Evolutionary conservation across 2,113 vertebrate species (phyloP).

Genomic region (Nothoprocta perdicaria): DNA sequence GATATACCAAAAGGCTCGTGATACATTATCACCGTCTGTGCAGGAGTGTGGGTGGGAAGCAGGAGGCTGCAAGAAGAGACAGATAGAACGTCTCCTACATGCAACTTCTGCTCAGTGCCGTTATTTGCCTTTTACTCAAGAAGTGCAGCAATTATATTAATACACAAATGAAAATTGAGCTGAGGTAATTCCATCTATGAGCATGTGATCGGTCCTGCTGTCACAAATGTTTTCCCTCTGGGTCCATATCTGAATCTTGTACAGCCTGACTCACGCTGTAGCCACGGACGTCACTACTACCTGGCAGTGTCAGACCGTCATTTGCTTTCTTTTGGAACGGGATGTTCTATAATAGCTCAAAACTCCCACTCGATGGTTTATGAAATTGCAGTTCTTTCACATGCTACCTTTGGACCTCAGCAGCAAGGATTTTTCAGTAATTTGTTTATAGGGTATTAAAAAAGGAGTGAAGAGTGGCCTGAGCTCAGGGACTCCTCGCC

Average conservation of each 20-base stretch:
- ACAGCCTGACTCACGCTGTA: conserved; percentile 55
- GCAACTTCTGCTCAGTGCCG: background rate
- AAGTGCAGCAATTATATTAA: conserved; percentile 29
- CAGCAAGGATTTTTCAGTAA: background rate
- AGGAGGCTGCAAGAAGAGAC: conserved; percentile 50
- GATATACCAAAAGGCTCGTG: background rate
- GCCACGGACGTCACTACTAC: conserved; percentile 28
- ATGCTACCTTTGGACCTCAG: conserved; percentile 34
- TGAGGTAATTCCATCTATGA: conserved; percentile 67
- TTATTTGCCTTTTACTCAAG: conserved; percentile 43
- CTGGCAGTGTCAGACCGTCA: conserved; percentile 26
- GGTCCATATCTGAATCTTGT: conserved; percentile 48
- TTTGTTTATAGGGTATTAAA: conserved; percentile 20
- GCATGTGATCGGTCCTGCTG: conserved; percentile 27
- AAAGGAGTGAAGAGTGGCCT: background rate
- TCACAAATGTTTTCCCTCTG: conserved; percentile 63
- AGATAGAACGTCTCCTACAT: conserved; percentile 14
- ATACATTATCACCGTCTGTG: conserved; percentile 11
- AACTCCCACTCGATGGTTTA: conserved; percentile 35
- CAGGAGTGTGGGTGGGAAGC: conserved; percentile 56
- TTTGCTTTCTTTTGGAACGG: conserved; percentile 63
- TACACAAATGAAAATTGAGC: conserved; percentile 59
- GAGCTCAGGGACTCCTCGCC: background rate
- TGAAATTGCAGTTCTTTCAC: conserved; percentile 45
- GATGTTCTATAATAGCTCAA: conserved; percentile 61